These are phyloP conservation scores for Perca schrenkii DNA, from an alignment of 2,113 vertebrate genomes.

Conservation along the genomic window DNA sequence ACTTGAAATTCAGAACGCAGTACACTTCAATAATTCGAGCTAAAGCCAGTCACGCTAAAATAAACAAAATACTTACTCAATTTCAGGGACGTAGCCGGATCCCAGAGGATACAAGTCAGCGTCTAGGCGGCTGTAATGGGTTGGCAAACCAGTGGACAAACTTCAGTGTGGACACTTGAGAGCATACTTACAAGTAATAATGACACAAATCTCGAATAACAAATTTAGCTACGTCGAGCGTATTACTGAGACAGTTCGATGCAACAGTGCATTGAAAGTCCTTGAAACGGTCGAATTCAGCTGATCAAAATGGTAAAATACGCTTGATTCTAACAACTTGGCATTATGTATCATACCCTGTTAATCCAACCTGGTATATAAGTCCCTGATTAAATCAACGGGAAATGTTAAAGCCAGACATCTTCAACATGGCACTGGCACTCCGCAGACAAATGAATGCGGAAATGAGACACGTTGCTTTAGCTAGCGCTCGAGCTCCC, in stretches of 20 bases:
- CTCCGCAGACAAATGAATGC: constrained; percentile 78
- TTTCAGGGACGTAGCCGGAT: constrained; percentile 87
- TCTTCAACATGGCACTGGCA: constrained; percentile 79
- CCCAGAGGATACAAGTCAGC: constrained; percentile 88
- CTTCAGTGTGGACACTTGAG: background rate
- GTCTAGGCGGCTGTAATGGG: constrained; percentile 82
- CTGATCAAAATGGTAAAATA: background rate
- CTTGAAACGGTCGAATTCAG: constrained; percentile 11
- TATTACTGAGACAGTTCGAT: background rate
- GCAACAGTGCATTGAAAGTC: background rate
- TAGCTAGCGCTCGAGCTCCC: constrained; percentile 70
- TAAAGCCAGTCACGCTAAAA: background rate
- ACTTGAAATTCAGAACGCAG: background rate
- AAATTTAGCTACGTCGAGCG: background rate
- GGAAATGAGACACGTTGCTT: constrained; percentile 85
- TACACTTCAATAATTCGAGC: background rate
- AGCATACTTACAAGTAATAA: background rate
- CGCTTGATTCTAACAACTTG: background rate
- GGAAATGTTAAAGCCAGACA: constrained; percentile 60
- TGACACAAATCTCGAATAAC: background rate
- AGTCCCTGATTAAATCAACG: constrained; percentile 52
- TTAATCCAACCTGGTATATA: constrained; percentile 14
- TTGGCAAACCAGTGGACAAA: background rate
- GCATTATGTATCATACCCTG: background rate
- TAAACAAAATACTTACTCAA: constrained; percentile 80